Conservation (phyloP, 2,888 invertebrate genomes). For the Mechanitis messenoides region DNA sequence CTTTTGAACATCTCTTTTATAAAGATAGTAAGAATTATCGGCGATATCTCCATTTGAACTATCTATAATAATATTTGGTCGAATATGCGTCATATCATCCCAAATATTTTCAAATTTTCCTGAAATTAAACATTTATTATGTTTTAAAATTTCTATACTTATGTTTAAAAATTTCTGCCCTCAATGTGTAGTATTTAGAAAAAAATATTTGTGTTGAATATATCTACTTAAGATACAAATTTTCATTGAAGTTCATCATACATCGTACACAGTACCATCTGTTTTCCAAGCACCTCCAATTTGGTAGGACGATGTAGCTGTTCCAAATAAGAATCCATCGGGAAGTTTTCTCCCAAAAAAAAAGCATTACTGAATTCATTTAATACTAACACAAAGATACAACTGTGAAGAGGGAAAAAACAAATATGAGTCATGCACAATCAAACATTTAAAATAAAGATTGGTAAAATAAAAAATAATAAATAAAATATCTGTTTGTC, state of each 20-base stretch:
- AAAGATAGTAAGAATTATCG: slow-evolving; percentile 1
- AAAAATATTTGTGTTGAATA: too few relatives aligned
- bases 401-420: too few relatives aligned
- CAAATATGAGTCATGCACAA: too few relatives aligned
- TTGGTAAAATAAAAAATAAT: too few relatives aligned
- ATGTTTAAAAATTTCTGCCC: not conserved
- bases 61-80: not conserved
- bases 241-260: not conserved
- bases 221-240: not conserved
- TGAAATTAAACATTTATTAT: not conserved
- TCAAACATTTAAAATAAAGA: too few relatives aligned
- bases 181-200: too few relatives aligned
- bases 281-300: slow-evolving; percentile 60
- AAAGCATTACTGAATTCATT: too few relatives aligned
- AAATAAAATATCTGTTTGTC: too few relatives aligned
- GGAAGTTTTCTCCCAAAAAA: slow-evolving; percentile 20
- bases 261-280: slow-evolving; percentile 39
- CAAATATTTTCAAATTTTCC: slow-evolving; percentile 8
- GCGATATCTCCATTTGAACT: slow-evolving; percentile 5
- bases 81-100: slow-evolving; percentile 1
- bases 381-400: too few relatives aligned
- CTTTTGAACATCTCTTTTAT: slow-evolving; percentile 5
- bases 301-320: slow-evolving; percentile 55
- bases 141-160: not conserved
- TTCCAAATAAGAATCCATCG: slow-evolving; percentile 33